Evolutionary conservation across 2,888 invertebrate species (phyloP), one percentile per base, ranked within the genome.

Genomic region (Ormyrus pomaceus): DNA sequence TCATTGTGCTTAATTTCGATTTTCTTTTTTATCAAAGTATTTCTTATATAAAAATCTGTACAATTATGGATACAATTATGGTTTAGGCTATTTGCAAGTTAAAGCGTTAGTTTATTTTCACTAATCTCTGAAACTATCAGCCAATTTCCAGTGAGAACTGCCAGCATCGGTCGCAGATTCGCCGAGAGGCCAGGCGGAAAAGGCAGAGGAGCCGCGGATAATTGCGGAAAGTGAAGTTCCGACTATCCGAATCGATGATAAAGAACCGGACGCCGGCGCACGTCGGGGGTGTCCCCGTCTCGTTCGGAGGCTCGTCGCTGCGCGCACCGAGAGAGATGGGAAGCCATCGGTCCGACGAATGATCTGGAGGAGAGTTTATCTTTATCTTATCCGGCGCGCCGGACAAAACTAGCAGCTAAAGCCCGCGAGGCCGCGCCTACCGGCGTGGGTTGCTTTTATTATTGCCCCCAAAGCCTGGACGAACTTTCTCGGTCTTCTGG

Each of bases 291-390:
- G 73, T 65, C 78, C 78, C 68, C 58, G 55, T 69, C 68, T 56
- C 53, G 50, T 34, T 34, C 34, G 3, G 3, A 4, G 4, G 34
- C 34, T 34, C 34, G 34, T 34, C 34, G 34, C 4, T 4, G 34
- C 34, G 4, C 3, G 34, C 34, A 4, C 34, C 34, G 34, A 46
- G 61, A 13, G 45, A 61, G 50, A 69, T 69, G 69, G 83, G 82
- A 84, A 84, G 75, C 83, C 83, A 79, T 82, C 80, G 77, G 80
- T 74, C 68, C 80, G 80, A 83, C 84, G 84, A 84, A 83, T 78
- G 81, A 81, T 77, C 80, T 81, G 79, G 62, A 65, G 48, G 82
- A 81, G 79, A 82, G 82, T 80, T 83, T 85, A 85, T 85, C 84
- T 84, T 78, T 78, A 78, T 78, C 77, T 72, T 84, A 84, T 84